Evolutionary conservation across 1,140 invertebrate genomes (phyloP).

Genomic region (Liolophura sinensis): DNA sequence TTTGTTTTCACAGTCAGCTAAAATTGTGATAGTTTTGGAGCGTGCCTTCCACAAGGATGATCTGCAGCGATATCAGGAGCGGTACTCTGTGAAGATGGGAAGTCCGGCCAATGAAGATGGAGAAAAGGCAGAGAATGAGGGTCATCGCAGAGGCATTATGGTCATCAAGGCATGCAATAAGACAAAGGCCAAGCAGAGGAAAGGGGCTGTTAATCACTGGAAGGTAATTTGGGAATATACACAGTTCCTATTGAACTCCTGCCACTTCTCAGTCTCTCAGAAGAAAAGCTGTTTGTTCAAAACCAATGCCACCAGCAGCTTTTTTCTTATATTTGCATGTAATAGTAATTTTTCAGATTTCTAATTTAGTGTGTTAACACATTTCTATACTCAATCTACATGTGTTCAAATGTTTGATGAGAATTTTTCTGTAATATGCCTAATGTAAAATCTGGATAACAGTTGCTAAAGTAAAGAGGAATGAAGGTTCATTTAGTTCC

Average conservation of each 20-base stretch:
- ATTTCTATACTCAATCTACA: too few relatives aligned
- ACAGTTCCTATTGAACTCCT: not conserved
- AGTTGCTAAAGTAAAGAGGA: too few relatives aligned
- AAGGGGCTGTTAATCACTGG: conserved; percentile 96
- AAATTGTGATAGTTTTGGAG: conserved; percentile 95
- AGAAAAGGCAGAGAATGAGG: conserved; percentile 65
- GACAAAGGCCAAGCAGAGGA: conserved; percentile 92
- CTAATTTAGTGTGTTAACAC: not conserved
- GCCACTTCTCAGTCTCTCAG: not conserved
- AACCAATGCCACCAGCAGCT: not conserved
- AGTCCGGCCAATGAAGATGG: conserved; percentile 62
- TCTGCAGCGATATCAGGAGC: conserved; percentile 86
- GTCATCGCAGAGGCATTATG: conserved; percentile 80
- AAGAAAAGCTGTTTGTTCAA: not conserved
- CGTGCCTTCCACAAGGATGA: conserved; percentile 86
- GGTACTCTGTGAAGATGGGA: conserved; percentile 89
- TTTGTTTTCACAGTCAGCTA: conserved; percentile 80
- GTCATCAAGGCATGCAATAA: conserved; percentile 97
- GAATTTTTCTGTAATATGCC: too few relatives aligned
- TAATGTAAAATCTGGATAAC: too few relatives aligned
- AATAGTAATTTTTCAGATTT: not conserved
- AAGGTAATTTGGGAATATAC: conserved; percentile 67
- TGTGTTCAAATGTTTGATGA: too few relatives aligned
- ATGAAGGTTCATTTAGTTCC: too few relatives aligned
- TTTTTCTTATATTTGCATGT: not conserved